Percentiles rank a stretch among this genome's conserved stretches.
Evolutionary conservation across 35 echinoderm and acorn worm genomes (phyloP).

Genomic region (Hemicentrotus pulcherrimus): DNA sequence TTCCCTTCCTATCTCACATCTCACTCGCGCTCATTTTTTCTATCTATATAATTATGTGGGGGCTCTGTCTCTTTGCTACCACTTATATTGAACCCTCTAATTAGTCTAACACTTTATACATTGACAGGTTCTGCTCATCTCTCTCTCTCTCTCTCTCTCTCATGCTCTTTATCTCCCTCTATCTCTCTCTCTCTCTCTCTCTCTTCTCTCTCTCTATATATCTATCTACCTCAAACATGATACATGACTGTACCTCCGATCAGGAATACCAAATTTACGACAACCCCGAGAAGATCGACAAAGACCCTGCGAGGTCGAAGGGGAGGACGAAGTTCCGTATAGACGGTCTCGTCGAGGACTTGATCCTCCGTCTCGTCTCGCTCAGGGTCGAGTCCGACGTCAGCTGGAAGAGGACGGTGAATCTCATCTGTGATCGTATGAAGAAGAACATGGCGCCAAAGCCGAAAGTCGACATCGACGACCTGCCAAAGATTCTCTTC

Average conservation of each 20-base stretch:
- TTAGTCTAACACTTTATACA: no score
- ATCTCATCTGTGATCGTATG: conserved; percentile 30
- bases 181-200: neutral
- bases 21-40: no score
- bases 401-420: neutral
- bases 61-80: no score
- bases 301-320: neutral
- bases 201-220: neutral
- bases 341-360: neutral
- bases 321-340: neutral
- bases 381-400: neutral
- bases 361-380: neutral
- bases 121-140: no score
- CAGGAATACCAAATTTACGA: conserved; percentile 27
- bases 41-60: no score
- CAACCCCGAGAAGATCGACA: neutral
- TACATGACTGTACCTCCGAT: no score
- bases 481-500: neutral
- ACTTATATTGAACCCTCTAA: no score
- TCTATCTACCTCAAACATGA: neutral
- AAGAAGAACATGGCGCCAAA: conserved; percentile 28
- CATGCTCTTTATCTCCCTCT: neutral
- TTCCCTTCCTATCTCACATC: no score
- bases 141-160: no score
- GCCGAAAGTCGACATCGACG: neutral